Evolutionary conservation across 2,888 invertebrate species (phyloP).

Genomic region (Calameuta idolon): DNA sequence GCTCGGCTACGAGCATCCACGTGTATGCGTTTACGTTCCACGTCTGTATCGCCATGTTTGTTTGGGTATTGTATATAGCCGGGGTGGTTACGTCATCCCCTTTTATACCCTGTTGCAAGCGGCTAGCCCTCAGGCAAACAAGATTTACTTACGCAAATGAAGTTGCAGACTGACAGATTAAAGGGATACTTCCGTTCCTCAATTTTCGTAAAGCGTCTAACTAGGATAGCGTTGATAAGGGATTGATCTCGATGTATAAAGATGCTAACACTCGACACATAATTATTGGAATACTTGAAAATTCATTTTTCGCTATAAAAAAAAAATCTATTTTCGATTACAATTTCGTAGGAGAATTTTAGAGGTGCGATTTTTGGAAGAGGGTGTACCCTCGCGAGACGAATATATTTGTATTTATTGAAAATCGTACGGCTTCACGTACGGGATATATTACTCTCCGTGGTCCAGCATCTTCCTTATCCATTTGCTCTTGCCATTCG

Average conservation of each 20-base stretch:
- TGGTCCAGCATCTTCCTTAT: background rate
- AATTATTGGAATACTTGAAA: background rate
- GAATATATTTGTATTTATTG: background rate
- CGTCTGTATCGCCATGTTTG: background rate
- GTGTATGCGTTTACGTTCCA: background rate
- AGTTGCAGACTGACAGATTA: constrained; percentile 24
- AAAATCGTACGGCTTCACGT: background rate
- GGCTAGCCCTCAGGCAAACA: constrained; percentile 25
- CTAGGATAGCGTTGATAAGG: background rate
- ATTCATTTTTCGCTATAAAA: too few relatives aligned
- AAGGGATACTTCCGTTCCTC: constrained; percentile 18
- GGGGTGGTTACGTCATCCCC: background rate
- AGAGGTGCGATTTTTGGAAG: background rate
- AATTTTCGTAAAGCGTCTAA: background rate
- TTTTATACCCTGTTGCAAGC: background rate
- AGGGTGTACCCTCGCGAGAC: background rate
- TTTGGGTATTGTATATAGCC: background rate
- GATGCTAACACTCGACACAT: background rate
- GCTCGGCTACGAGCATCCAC: background rate
- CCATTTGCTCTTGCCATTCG: background rate
- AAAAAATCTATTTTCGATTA: background rate
- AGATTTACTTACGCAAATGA: constrained; percentile 27
- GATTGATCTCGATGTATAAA: background rate
- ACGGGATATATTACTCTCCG: background rate
- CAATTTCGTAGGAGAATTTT: background rate